Evolutionary conservation across 35 echinoderm and acorn worm species (phyloP).

Genomic region (Heliocidaris tuberculata): DNA sequence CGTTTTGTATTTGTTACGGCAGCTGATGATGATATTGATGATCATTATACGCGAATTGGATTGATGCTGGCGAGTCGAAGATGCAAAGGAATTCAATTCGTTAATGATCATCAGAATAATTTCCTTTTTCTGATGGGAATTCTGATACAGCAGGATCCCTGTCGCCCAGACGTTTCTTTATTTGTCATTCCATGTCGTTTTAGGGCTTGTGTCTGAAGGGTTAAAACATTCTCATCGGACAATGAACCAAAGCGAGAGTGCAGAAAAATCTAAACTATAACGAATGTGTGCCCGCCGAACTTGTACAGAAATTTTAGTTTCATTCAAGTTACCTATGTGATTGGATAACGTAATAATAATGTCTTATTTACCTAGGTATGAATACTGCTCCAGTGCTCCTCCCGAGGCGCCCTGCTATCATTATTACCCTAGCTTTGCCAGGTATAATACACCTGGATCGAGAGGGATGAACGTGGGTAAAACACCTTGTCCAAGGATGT

Average conservation of each 20-base stretch:
- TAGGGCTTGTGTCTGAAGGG: neutral
- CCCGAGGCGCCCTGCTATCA: neutral
- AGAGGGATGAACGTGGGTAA: neutral
- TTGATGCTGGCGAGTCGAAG: neutral
- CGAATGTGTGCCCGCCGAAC: too few species aligned
- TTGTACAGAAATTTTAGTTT: too few species aligned
- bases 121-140: neutral
- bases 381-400: too few species aligned
- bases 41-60: neutral
- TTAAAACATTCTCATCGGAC: neutral
- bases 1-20: neutral
- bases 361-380: too few species aligned
- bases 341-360: too few species aligned
- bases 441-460: neutral
- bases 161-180: neutral
- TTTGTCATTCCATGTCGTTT: neutral
- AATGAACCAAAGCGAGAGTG: neutral
- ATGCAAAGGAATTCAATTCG: neutral
- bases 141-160: neutral
- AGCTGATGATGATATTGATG: neutral
- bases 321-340: too few species aligned
- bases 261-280: neutral
- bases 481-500: neutral
- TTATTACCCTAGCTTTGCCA: neutral
- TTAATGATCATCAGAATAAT: conserved; percentile 6